A percentile compares a stretch with the other conserved stretches of the same genome.
phyloP scores from a whole-genome alignment of 64 coral and sea anemone species.

The Hydrozoanthus tunicans region DNA sequence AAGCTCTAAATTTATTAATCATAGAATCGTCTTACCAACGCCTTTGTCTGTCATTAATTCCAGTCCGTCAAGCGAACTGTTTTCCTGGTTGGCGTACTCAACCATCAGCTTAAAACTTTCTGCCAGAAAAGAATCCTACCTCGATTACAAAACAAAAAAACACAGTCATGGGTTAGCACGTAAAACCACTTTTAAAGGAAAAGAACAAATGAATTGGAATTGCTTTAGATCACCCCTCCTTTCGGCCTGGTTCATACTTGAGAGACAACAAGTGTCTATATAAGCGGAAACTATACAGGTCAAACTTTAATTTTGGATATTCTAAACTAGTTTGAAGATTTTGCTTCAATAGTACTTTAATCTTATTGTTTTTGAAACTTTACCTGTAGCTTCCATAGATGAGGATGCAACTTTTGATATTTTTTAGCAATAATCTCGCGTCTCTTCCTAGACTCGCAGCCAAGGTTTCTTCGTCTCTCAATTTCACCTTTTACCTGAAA shows the following conservation, averaged over 20 bases:
- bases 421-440: constrained; percentile 55
- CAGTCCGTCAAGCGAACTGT: constrained; percentile 41
- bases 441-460: constrained; percentile 51
- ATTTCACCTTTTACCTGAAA: constrained; percentile 80
- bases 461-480: constrained; percentile 66
- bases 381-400: constrained; percentile 82
- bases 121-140: constrained; percentile 75
- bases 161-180: not conserved
- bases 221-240: too few species aligned
- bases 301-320: not conserved
- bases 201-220: too few species aligned
- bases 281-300: too few species aligned
- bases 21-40: constrained; percentile 49
- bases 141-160: not conserved
- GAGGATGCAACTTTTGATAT: constrained; percentile 75
- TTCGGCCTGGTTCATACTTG: too few species aligned
- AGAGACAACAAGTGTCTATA: too few species aligned
- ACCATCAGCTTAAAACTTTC: constrained; percentile 74
- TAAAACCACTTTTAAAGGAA: not conserved
- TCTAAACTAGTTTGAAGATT: not conserved
- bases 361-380: not conserved
- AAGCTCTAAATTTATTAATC: not conserved
- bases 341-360: not conserved
- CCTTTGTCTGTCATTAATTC: constrained; percentile 50
- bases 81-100: constrained; percentile 57